phyloP scores from a whole-genome alignment of 2,113 vertebrate genomes.

The Narcine bancroftii region DNA sequence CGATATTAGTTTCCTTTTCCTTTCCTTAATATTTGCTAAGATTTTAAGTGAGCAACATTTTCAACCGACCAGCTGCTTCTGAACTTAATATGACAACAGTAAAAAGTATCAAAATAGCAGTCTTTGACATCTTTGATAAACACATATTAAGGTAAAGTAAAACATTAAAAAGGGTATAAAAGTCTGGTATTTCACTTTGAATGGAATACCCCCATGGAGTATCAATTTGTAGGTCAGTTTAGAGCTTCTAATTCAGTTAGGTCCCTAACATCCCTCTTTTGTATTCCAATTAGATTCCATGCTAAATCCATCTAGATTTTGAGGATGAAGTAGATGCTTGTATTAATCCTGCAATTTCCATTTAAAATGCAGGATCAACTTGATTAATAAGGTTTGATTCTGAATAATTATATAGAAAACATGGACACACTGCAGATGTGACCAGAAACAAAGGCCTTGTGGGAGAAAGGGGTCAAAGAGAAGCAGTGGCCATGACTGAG shows the following conservation, averaged over 20 bases:
- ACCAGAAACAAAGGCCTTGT: slow-evolving; percentile 82
- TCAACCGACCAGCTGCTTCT: background rate
- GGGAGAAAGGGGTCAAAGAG: slow-evolving; percentile 92
- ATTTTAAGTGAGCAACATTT: background rate
- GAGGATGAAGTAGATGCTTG: slow-evolving; percentile 96
- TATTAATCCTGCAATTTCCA: slow-evolving; percentile 99
- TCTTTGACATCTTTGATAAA: background rate
- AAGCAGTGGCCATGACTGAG: slow-evolving; percentile 99
- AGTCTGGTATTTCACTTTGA: background rate
- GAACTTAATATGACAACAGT: background rate
- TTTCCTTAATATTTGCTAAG: background rate
- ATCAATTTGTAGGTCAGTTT: background rate
- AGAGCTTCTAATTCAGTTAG: slow-evolving; percentile 87
- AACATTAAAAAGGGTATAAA: background rate
- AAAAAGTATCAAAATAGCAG: background rate
- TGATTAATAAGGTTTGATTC: slow-evolving; percentile 99
- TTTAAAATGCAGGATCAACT: slow-evolving; percentile 99
- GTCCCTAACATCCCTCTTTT: slow-evolving; percentile 80
- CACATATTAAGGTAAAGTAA: background rate
- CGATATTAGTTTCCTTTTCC: background rate
- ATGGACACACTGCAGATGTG: slow-evolving; percentile 96
- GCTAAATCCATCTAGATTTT: slow-evolving; percentile 98
- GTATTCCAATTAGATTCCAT: slow-evolving; percentile 97
- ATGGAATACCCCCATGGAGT: slow-evolving; percentile 1
- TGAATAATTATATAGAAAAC: slow-evolving; percentile 96